Evolutionary conservation across 2,113 vertebrate species (phyloP), one percentile per base, ranked within the genome.

Genomic region (Labeo catla): DNA sequence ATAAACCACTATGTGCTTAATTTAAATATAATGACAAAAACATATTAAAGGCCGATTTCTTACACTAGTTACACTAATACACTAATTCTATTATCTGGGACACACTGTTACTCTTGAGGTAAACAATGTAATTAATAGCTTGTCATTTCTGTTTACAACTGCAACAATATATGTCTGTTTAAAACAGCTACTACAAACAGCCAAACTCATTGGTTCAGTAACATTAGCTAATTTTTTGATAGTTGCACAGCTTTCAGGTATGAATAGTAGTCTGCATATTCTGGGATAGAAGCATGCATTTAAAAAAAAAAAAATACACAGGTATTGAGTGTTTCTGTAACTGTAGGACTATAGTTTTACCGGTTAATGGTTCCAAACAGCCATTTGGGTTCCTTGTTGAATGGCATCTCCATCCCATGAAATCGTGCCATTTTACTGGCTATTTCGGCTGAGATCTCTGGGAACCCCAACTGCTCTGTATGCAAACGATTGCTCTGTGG

Each of bases 371-470:
- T 98, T 90, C 92, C 94, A 43, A 99, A 98, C 0, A 99, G 93
- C 98, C 98, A 99, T 82, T 94, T 96, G 8, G 98, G 97, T 90
- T 98, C 95, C 91, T 99, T 99, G 91, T 97, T 98, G 91, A 99
- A 99, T 45, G 98, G 97, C 98, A 99, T 99, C 57, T 91, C 91
- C 97, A 99, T 99, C n/a, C 92, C 90, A 0, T 99, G 98, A 93
- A 98, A 98, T 12, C 84, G 94, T 1, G 97, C 95, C 95, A 99
- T 81, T 91, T 97, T 98, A 2, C 68, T 87, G 0, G 97, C 97
- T 0, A 99, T 96, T 93, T 97, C 96, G 23, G 91, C 91, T 0
- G 98, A 99, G 61, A 97, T 90, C 59, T 85, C 39, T 0, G 97
- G 95, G 13, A 95, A 91, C 34, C 90, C 91, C 50, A 99, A 95